A percentile compares a stretch with the other conserved stretches of the same genome.
phyloP scores from a whole-genome alignment of 2,797 vertebrate species.

The Odontamblyopus rebecca region DNA sequence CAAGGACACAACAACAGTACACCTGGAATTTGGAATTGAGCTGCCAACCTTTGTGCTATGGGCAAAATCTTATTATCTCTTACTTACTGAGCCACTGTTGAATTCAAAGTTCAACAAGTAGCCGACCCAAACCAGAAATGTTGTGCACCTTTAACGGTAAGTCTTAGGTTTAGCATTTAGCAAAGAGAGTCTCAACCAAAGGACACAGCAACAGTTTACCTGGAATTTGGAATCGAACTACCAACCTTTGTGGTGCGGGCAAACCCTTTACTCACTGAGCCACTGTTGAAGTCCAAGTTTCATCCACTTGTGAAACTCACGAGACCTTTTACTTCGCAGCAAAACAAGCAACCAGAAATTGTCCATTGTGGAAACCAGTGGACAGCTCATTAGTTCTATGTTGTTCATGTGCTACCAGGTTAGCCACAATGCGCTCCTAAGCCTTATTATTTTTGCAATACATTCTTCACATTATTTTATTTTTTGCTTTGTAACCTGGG shows the following conservation, averaged over 20 bases:
- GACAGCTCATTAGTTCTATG: constrained; percentile 1
- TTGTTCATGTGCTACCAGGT: not conserved
- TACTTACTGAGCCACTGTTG: not conserved
- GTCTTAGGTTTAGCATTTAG: no score
- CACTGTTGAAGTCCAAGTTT: not conserved
- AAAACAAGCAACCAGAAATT: not conserved
- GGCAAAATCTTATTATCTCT: not conserved
- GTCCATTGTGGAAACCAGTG: not conserved
- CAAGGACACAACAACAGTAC: not conserved
- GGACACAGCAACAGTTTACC: no score
- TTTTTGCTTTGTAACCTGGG: not conserved
- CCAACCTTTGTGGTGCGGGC: not conserved
- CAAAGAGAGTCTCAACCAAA: not conserved
- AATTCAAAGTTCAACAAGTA: not conserved
- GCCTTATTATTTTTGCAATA: constrained; percentile 2
- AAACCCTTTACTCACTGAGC: not conserved
- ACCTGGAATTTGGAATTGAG: not conserved
- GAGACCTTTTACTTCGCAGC: not conserved
- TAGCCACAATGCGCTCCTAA: not conserved
- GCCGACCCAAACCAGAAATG: no score
- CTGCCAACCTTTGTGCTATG: not conserved
- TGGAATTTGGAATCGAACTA: not conserved
- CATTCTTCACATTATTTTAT: not conserved
- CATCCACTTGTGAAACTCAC: not conserved
- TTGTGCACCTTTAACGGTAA: no score